Evolutionary conservation across 2,797 vertebrate genomes (phyloP).

Genomic region (Distichodus sexfasciatus): DNA sequence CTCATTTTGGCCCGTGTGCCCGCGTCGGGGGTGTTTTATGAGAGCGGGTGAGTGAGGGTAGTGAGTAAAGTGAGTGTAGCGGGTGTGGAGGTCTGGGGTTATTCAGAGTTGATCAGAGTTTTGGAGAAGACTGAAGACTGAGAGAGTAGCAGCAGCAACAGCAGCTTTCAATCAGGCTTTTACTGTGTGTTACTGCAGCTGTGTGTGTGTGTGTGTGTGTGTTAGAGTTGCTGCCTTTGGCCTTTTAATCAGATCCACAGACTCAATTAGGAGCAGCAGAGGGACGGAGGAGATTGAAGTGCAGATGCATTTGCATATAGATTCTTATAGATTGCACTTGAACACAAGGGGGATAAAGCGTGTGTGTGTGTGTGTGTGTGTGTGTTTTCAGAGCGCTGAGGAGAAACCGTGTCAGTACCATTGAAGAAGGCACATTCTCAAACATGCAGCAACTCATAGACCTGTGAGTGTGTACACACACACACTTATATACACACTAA

Average conservation of each 20-base stretch:
- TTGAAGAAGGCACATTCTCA: constrained; percentile 63
- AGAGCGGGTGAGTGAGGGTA: too few species aligned
- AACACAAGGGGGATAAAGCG: background rate
- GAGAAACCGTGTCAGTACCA: constrained; percentile 60
- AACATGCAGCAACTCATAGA: constrained; percentile 66
- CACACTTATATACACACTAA: too few species aligned
- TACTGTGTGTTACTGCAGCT: background rate
- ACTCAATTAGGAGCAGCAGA: background rate
- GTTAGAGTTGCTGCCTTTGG: background rate
- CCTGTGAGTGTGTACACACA: constrained; percentile 59
- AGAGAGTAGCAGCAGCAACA: too few species aligned
- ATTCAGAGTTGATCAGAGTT: too few species aligned
- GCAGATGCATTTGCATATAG: background rate
- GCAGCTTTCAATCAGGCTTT: too few species aligned
- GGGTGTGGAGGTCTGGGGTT: too few species aligned
- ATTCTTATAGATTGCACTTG: background rate
- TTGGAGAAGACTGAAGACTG: too few species aligned
- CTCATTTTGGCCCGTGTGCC: too few species aligned
- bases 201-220: background rate
- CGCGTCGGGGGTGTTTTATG: too few species aligned
- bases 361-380: constrained; percentile 10
- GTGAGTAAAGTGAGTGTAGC: too few species aligned
- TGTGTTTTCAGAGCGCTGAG: constrained; percentile 58
- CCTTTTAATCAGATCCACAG: background rate
- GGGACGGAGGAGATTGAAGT: background rate